Evolutionary conservation across 2,888 invertebrate genomes (phyloP), one percentile per base, ranked within the genome.

Genomic region (Morpho helenor): DNA sequence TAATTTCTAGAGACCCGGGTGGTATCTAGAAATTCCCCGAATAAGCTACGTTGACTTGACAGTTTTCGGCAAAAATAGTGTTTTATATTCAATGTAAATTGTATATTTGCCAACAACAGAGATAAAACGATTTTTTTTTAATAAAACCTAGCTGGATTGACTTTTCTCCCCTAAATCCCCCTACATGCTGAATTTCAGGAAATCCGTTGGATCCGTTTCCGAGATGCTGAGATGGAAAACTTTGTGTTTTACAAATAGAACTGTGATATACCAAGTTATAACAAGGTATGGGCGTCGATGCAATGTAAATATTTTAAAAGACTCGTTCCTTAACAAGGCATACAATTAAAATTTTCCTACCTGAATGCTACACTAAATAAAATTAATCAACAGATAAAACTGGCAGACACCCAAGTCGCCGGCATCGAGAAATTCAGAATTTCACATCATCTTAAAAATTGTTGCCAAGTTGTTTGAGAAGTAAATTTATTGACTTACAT

Each of bases 301-400:
- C 44, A 53, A 40, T 46, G 40, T 41, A 51, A 44, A 51, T 53
- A 55, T 50, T 53, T 40, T 56, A 56, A 61, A 52, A 56, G 57
- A 54, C 49, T 60, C 55, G 49, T 46, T 59, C 54, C 48, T 58
- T 64, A 66, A 66, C 66, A 57, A 64, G 62, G 57, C 46, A 40
- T 55, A 60, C 52, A 63, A 63, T 64, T 60, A 60, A 63, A 61
- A 61, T 56, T 10, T 47, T 53, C 40, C 52, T 40, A 64, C 62
- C 62, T 64, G 63, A 63, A 64, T 58, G 52, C 52, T 44, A 60
- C 60, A 56, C 59, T 63, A 63, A 62, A 62, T 61, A 56, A 63
- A 64, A 64, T 66, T 66, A 62, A 62, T 66, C 60, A 63, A 63
- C 57, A 56, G 55, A 57, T 9, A 56, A 56, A 60, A 49, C 62